Conservation (phyloP, 1,140 invertebrate genomes). For the Mercenaria mercenaria region DNA sequence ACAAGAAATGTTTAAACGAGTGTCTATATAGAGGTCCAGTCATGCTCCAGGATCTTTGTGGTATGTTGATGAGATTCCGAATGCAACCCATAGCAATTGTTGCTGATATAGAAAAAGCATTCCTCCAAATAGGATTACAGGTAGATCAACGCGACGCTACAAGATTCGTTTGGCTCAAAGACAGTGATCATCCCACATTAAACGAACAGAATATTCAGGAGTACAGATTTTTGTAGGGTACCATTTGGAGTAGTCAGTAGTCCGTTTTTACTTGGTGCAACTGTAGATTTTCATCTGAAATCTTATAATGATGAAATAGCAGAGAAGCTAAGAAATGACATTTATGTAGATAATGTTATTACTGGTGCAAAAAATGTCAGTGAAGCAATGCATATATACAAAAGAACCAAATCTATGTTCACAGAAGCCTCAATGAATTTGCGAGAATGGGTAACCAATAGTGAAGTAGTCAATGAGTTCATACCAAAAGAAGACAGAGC, state of each 20-base stretch:
- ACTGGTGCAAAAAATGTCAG: not conserved
- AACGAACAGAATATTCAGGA: not conserved
- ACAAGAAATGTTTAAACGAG: not conserved
- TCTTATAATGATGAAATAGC: not conserved
- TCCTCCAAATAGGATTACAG: constrained; percentile 24
- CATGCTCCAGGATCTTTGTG: too few relatives aligned
- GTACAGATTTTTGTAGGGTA: not conserved
- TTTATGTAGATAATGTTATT: constrained; percentile 9
- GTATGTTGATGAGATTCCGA: not conserved
- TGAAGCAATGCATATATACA: not conserved
- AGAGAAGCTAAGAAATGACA: constrained; percentile 16
- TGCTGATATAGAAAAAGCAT: not conserved
- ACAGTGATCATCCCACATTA: not conserved
- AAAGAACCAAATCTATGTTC: not conserved
- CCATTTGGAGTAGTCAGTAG: constrained; percentile 6
- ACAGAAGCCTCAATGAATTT: constrained; percentile 21
- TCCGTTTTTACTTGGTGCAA: constrained; percentile 17
- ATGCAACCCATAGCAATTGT: not conserved
- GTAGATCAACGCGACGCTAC: not conserved
- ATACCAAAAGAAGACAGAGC: not conserved
- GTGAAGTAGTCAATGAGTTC: not conserved
- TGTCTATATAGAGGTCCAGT: too few relatives aligned
- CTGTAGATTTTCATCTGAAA: constrained; percentile 2
- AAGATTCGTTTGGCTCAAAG: constrained; percentile 53
- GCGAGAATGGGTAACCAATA: constrained; percentile 12